phyloP scores from a whole-genome alignment of 1,140 invertebrate genomes.

The Caenorhabditis tropicalis region DNA sequence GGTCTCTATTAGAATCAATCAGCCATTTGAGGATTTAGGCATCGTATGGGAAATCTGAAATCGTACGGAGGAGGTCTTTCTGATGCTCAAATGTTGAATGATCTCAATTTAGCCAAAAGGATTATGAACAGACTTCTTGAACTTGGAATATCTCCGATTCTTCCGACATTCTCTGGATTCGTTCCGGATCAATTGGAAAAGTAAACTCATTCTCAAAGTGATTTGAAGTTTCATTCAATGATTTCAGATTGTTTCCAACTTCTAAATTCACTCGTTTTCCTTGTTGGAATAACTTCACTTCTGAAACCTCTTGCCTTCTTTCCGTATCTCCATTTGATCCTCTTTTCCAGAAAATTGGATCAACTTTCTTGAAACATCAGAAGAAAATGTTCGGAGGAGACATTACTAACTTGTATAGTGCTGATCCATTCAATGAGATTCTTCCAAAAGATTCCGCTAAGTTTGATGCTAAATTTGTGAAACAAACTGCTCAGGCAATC shows the following conservation, averaged over 20 bases:
- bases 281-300: slow-evolving; percentile 51
- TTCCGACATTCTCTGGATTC: slow-evolving; percentile 53
- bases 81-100: slow-evolving; percentile 38
- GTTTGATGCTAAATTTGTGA: slow-evolving; percentile 27
- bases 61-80: slow-evolving; percentile 38
- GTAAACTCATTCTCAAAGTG: neutral
- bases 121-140: slow-evolving; percentile 34
- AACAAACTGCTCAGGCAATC: slow-evolving; percentile 22
- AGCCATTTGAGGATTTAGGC: neutral
- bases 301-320: slow-evolving; percentile 22
- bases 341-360: slow-evolving; percentile 40
- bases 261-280: slow-evolving; percentile 24
- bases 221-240: neutral
- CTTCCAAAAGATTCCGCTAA: neutral
- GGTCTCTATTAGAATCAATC: neutral
- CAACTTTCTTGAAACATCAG: slow-evolving; percentile 31
- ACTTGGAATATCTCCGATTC: slow-evolving; percentile 51
- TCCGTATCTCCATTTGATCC: slow-evolving; percentile 45
- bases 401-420: slow-evolving; percentile 44
- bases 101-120: slow-evolving; percentile 43
- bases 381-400: neutral
- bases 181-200: slow-evolving; percentile 41
- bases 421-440: slow-evolving; percentile 53
- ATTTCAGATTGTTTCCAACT: slow-evolving; percentile 28
- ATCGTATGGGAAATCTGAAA: slow-evolving; percentile 55